phyloP scores from a whole-genome alignment of 2,797 vertebrate genomes.

The Steatocranus sp. region DNA sequence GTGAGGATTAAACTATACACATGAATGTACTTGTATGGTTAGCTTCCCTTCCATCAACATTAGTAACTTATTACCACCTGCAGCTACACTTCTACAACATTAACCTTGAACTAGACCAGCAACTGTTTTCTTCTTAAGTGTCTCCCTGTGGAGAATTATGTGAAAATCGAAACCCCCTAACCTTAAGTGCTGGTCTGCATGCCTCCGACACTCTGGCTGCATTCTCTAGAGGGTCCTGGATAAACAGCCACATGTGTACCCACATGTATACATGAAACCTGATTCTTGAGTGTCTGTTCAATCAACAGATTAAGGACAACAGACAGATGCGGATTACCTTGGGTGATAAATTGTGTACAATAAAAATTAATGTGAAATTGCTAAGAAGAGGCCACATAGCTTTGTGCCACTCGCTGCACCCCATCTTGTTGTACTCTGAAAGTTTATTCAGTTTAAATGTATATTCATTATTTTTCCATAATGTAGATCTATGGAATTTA shows the following conservation, averaged over 20 bases:
- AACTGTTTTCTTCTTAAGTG: slow-evolving; percentile 29
- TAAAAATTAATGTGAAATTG: not conserved
- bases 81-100: not conserved
- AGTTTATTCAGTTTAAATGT: slow-evolving; percentile 13
- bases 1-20: not conserved
- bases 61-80: not conserved
- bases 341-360: not conserved
- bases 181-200: slow-evolving; percentile 46
- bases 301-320: not conserved
- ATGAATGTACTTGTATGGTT: not conserved
- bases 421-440: not conserved
- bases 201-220: slow-evolving; percentile 66
- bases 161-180: slow-evolving; percentile 58
- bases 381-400: not conserved
- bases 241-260: slow-evolving; percentile 50
- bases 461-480: slow-evolving; percentile 31
- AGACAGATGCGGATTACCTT: not conserved
- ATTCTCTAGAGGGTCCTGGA: slow-evolving; percentile 59
- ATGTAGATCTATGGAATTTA: slow-evolving; percentile 25
- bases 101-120: slow-evolving; percentile 40
- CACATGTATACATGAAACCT: slow-evolving; percentile 1
- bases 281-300: slow-evolving; percentile 2
- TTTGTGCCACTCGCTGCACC: not conserved
- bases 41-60: not conserved
- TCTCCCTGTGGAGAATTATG: slow-evolving; percentile 47